A percentile compares a stretch with the other conserved stretches of the same genome.
Evolutionary conservation across 2,888 invertebrate genomes (phyloP).

Genomic region (Entomobrya proxima): DNA sequence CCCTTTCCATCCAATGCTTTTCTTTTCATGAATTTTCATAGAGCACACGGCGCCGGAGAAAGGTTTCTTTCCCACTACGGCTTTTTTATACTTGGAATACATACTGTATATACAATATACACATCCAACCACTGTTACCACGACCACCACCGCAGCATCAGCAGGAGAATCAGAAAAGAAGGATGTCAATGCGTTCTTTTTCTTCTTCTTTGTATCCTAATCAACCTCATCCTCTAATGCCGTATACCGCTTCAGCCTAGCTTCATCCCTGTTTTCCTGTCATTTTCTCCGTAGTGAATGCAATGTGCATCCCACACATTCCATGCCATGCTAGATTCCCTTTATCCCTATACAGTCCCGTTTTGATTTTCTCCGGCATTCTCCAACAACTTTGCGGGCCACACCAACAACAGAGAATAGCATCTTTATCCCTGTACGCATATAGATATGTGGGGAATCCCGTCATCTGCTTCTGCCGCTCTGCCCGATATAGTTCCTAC

Average conservation of each 20-base stretch:
- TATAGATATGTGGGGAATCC: background rate
- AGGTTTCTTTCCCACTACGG: slow-evolving; percentile 33
- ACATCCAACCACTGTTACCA: background rate
- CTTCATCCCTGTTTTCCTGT: background rate
- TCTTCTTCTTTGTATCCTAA: slow-evolving; percentile 1
- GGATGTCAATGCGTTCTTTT: slow-evolving; percentile 10
- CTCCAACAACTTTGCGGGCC: background rate
- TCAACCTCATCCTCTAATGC: background rate
- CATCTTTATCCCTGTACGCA: slow-evolving; percentile 16
- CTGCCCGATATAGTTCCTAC: background rate
- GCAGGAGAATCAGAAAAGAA: background rate
- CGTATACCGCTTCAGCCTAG: background rate
- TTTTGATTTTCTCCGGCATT: slow-evolving; percentile 7
- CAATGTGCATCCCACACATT: background rate
- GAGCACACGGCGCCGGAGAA: slow-evolving; percentile 48
- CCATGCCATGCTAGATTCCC: slow-evolving; percentile 7
- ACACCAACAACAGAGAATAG: background rate
- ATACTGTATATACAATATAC: background rate
- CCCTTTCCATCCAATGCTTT: background rate
- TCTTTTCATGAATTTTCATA: background rate
- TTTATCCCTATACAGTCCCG: background rate
- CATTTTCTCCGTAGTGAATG: background rate
- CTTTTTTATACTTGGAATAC: background rate
- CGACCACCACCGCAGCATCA: slow-evolving; percentile 22
- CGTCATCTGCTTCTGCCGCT: background rate